These are phyloP conservation scores for Oscheius sp. DNA, from an alignment of 2,888 invertebrate genomes.

Conservation along the genomic window DNA sequence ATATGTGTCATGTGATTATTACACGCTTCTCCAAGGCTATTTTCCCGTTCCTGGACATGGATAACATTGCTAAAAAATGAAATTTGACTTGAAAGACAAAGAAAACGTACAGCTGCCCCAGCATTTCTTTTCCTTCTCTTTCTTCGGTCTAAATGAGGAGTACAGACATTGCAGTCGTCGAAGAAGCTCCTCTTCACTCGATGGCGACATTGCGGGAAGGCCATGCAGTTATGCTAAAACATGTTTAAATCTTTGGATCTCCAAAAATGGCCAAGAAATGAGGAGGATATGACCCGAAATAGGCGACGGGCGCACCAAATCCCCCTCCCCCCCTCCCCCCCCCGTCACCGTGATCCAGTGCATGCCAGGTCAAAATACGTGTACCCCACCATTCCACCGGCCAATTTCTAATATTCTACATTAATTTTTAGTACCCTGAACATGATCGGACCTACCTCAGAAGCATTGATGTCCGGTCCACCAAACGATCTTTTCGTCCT, in stretches of 20 bases:
- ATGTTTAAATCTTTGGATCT: too few relatives aligned
- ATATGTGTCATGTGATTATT: not conserved
- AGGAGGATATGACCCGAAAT: too few relatives aligned
- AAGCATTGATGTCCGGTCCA: conserved; percentile 65
- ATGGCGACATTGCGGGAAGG: conserved; percentile 66
- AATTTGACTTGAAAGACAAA: not conserved
- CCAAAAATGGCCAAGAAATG: too few relatives aligned
- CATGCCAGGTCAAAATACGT: too few relatives aligned
- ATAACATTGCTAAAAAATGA: conserved; percentile 61
- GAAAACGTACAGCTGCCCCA: conserved; percentile 41
- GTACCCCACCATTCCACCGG: too few relatives aligned
- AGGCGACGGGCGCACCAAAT: too few relatives aligned
- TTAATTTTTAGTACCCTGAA: too few relatives aligned
- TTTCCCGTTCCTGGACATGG: conserved; percentile 57
- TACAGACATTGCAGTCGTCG: conserved; percentile 67
- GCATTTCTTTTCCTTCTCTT: conserved; percentile 56
- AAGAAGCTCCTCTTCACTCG: conserved; percentile 62
- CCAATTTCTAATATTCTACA: too few relatives aligned
- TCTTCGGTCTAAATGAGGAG: conserved; percentile 49
- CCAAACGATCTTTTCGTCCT: conserved; percentile 65
- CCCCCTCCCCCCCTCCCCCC: too few relatives aligned
- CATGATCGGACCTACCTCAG: too few relatives aligned
- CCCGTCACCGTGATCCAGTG: too few relatives aligned
- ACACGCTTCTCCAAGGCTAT: not conserved
- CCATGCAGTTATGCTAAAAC: conserved; percentile 60